A percentile compares a stretch with the other conserved stretches of the same genome.
Evolutionary conservation across 2,888 invertebrate genomes (phyloP).

Genomic region (Epistrophe grossulariae): DNA sequence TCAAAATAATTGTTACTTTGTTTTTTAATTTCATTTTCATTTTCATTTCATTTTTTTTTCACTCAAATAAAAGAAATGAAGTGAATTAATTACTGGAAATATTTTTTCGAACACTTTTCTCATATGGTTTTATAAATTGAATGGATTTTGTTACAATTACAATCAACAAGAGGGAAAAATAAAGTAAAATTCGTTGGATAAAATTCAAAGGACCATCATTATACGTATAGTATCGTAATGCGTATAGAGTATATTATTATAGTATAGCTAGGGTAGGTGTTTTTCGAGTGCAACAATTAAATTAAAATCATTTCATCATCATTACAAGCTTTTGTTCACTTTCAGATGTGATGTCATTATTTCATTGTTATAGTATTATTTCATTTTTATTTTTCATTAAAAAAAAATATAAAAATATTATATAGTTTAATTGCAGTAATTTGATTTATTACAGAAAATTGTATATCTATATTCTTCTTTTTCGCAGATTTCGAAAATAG

Average conservation of each 20-base stretch:
- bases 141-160: neutral
- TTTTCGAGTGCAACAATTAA: slow-evolving; percentile 2
- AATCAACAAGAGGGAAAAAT: neutral
- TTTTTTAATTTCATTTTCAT: neutral
- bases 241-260: no score
- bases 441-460: neutral
- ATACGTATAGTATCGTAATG: neutral
- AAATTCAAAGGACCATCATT: neutral
- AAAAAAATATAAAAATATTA: neutral
- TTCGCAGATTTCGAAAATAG: neutral
- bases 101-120: neutral
- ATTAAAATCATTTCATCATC: slow-evolving; percentile 11
- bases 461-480: neutral
- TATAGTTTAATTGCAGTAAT: slow-evolving; percentile 5
- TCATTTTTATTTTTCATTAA: neutral
- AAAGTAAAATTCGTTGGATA: neutral
- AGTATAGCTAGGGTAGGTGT: neutral
- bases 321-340: neutral
- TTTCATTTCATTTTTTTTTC: neutral
- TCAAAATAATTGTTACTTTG: neutral
- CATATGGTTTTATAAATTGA: slow-evolving; percentile 10
- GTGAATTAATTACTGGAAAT: slow-evolving; percentile 8
- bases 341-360: neutral
- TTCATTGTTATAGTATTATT: neutral
- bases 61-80: slow-evolving; percentile 1